A percentile compares a stretch with the other conserved stretches of the same genome.
Evolutionary conservation across 92 coral and sea anemone species (phyloP).

Genomic region (Scolanthus callimorphus): DNA sequence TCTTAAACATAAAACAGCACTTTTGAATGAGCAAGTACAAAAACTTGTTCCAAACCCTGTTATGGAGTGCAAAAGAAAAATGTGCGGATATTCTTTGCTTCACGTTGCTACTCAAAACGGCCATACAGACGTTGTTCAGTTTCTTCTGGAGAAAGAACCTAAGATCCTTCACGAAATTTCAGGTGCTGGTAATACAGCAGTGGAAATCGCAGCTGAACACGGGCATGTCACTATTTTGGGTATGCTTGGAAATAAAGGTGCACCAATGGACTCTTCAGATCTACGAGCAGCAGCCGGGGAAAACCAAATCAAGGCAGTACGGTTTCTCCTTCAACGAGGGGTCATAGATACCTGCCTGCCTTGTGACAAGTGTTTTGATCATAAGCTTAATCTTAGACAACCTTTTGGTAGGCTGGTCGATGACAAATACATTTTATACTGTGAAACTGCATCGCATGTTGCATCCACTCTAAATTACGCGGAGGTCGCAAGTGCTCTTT

Average conservation of each 20-base stretch:
- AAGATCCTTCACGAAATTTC: no score
- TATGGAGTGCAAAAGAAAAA: slow-evolving; percentile 24
- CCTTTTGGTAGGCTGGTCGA: slow-evolving; percentile 4
- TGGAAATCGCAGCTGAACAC: slow-evolving; percentile 61
- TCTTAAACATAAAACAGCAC: slow-evolving; percentile 15
- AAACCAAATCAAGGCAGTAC: slow-evolving; percentile 39
- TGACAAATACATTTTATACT: slow-evolving; percentile 26
- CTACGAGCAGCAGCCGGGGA: slow-evolving; percentile 69
- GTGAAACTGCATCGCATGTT: slow-evolving; percentile 81
- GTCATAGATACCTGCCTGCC: slow-evolving; percentile 50
- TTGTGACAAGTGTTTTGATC: slow-evolving; percentile 26
- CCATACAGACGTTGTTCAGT: slow-evolving; percentile 28
- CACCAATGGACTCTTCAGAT: slow-evolving; percentile 15
- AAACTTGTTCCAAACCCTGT: slow-evolving; percentile 20
- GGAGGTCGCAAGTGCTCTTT: slow-evolving; percentile 22
- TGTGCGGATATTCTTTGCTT: slow-evolving; percentile 52
- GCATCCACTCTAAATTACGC: slow-evolving; percentile 42
- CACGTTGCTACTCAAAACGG: slow-evolving; percentile 71
- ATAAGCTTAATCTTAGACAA: neutral
- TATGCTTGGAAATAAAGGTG: slow-evolving; percentile 33
- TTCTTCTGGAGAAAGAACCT: slow-evolving; percentile 27
- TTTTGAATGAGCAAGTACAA: neutral
- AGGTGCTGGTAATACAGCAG: slow-evolving; percentile 31
- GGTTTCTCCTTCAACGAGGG: slow-evolving; percentile 46
- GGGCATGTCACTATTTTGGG: slow-evolving; percentile 41